Percentiles rank a stretch among this genome's conserved stretches.
phyloP scores from a whole-genome alignment of 2,888 invertebrate species.

The Peribatodes rhomboidaria region DNA sequence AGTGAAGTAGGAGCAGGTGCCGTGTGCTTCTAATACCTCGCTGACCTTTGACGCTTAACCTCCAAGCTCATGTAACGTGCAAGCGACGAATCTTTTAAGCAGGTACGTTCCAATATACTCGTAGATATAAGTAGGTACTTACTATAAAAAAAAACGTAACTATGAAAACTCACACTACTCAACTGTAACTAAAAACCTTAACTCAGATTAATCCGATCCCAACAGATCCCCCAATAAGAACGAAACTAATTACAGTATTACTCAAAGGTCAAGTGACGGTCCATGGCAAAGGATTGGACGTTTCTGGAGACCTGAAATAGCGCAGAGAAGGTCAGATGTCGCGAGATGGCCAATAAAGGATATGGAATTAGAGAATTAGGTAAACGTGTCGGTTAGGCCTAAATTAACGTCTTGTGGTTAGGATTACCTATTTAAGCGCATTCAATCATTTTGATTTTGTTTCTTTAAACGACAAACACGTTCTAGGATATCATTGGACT shows the following conservation, averaged over 20 bases:
- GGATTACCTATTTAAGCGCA: neutral
- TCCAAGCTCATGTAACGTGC: no score
- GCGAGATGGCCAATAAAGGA: neutral
- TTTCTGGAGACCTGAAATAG: neutral
- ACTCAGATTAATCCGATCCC: conserved; percentile 9
- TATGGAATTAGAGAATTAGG: conserved; percentile 13
- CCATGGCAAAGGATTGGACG: conserved; percentile 2
- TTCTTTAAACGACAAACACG: no score
- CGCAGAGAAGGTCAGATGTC: conserved; percentile 12
- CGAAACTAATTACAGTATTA: conserved; percentile 19
- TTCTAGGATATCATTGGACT: no score
- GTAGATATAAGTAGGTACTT: no score
- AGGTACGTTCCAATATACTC: no score
- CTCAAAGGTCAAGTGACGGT: conserved; percentile 23
- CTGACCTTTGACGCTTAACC: no score
- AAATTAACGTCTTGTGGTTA: neutral
- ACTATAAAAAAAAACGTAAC: no score
- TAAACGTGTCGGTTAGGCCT: neutral
- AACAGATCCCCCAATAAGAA: conserved; percentile 6
- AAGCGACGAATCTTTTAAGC: no score
- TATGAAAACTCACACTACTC: no score
- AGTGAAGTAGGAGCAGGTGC: no score
- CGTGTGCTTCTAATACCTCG: no score
- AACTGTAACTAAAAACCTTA: neutral
- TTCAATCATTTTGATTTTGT: no score